phyloP scores from a whole-genome alignment of 2,113 vertebrate genomes.

The Clarias gariepinus region DNA sequence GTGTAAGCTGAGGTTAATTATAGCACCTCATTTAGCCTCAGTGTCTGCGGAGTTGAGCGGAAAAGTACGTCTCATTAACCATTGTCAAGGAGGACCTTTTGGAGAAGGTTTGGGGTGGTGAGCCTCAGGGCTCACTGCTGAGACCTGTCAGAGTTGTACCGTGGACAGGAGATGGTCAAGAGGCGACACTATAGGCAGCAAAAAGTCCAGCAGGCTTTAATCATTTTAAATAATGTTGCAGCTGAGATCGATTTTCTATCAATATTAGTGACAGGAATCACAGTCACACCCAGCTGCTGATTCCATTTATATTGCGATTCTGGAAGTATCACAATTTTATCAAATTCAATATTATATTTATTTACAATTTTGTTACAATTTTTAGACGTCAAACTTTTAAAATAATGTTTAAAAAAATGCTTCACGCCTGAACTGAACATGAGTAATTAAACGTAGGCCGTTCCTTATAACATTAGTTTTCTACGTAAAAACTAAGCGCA shows the following conservation, averaged over 20 bases:
- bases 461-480: no score
- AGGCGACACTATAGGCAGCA: neutral
- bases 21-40: slow-evolving; percentile 25
- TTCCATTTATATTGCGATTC: no score
- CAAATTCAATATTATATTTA: no score
- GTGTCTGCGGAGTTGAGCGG: neutral
- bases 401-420: no score
- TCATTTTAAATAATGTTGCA: neutral
- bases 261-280: no score
- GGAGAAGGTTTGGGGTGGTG: neutral
- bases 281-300: no score
- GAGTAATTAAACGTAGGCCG: no score
- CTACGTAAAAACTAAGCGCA: no score
- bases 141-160: neutral
- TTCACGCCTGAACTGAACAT: no score
- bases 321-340: no score
- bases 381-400: no score
- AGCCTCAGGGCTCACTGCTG: neutral
- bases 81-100: neutral
- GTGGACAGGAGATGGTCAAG: neutral
- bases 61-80: slow-evolving; percentile 17
- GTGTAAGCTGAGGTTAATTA: slow-evolving; percentile 21
- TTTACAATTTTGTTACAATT: no score
- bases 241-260: neutral
- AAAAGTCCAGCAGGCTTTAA: neutral